These are phyloP conservation scores for Pollimyrus isidori DNA, from an alignment of 2,113 vertebrate species.

Conservation along the genomic window DNA sequence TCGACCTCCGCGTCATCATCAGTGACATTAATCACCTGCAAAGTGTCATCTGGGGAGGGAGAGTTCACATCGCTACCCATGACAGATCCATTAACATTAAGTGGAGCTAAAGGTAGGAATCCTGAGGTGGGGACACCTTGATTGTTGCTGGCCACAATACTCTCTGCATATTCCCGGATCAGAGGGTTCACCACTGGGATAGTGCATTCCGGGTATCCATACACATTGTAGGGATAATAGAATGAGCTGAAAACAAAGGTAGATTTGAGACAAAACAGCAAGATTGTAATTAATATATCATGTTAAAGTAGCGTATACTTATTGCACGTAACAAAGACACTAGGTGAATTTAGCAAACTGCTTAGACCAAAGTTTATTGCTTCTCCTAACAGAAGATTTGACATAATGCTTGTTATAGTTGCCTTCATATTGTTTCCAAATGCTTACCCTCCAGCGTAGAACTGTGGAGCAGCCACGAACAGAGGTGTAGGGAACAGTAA, in stretches of 20 bases:
- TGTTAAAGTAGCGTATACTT: too few relatives aligned
- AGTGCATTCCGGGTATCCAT: conserved; percentile 49
- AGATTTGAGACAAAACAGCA: not conserved
- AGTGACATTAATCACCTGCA: not conserved
- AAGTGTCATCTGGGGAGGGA: not conserved
- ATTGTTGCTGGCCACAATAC: conserved; percentile 47
- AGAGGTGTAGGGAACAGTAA: conserved; percentile 55
- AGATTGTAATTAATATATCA: not conserved
- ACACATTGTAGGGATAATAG: conserved; percentile 53
- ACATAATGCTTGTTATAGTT: not conserved
- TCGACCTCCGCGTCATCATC: not conserved
- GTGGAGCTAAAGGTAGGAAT: not conserved
- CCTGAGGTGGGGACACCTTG: not conserved
- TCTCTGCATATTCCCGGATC: conserved; percentile 41
- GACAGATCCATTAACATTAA: not conserved
- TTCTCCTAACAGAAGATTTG: not conserved
- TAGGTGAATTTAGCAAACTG: not conserved
- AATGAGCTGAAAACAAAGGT: conserved; percentile 49
- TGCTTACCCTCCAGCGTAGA: conserved; percentile 64
- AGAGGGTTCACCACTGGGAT: conserved; percentile 50
- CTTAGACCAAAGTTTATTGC: not conserved
- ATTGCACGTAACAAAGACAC: not conserved
- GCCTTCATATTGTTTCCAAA: not conserved
- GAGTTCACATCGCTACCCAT: not conserved
- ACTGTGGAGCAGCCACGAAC: conserved; percentile 58